Evolutionary conservation across 2,113 vertebrate species (phyloP), one percentile per base, ranked within the genome.

Genomic region (Patagioenas fasciata): DNA sequence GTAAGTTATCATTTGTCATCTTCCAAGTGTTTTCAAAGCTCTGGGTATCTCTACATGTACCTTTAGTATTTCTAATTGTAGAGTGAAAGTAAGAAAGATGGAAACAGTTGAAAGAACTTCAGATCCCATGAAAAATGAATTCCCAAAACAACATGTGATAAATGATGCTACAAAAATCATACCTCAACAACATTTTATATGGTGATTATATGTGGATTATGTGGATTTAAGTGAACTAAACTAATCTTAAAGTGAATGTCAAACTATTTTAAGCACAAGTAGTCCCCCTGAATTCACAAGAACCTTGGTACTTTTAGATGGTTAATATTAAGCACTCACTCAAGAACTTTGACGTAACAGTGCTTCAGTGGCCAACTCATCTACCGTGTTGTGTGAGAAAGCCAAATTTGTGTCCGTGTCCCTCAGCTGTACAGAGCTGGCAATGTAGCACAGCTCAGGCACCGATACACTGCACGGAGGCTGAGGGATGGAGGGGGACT

Each of bases 401-500:
- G 15, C 25, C 2, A 1, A 15, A 8, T 80, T 88, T 15, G 24
- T 9, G 28, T 11, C 28, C 13, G 5, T 3, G 26, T 77, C 44
- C 62, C 48, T 60, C 40, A 40, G 29, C 13, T 2, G 1, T 11
- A 38, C 21, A 40, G 34, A 54, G 44, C 20, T 40, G 34, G 25
- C 0, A 0, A 26, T 50, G 42, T 4, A 5, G 56, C 26, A 11
- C 31, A 50, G 12, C 48, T 62, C 25, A 20, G 57, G 10, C 6
- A 4, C 11, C 50, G 48, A 28, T 47, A 14, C 8, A 2, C 26
- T 54, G 50, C 58, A 80, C n/a, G 40, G 88, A 66, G 64, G 15
- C 54, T 65, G 47, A 62, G n/a, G 29, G 38, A 15, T 54, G 47
- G 72, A 77, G 31, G 2, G 11, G 32, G 10, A 16, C 3, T 65